These are phyloP conservation scores for Agrochola lota DNA, from an alignment of 2,888 invertebrate species.

Conservation along the genomic window DNA sequence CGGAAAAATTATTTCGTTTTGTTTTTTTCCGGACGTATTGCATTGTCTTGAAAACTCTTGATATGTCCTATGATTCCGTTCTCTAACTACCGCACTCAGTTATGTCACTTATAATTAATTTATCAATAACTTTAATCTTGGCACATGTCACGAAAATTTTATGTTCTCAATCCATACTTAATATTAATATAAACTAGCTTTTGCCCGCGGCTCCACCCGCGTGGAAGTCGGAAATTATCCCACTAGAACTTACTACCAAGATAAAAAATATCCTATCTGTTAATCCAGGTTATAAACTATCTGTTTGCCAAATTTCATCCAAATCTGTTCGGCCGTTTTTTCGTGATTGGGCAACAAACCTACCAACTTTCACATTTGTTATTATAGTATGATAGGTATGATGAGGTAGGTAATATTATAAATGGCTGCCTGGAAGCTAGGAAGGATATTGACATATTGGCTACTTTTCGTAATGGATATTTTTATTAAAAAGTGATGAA, in stretches of 20 bases:
- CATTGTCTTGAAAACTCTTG: background rate
- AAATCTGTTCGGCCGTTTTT: no score
- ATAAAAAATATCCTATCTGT: background rate
- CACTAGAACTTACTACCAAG: background rate
- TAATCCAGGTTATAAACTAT: background rate
- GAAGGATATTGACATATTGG: background rate
- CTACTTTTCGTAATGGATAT: background rate
- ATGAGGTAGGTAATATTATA: no score
- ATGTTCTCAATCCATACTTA: background rate
- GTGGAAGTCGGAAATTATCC: background rate
- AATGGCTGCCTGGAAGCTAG: background rate
- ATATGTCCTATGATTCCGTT: background rate
- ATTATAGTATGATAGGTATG: no score
- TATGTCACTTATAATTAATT: background rate
- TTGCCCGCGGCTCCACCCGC: background rate
- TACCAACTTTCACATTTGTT: no score
- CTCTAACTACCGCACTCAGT: background rate
- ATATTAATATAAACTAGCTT: background rate
- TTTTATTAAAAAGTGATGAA: background rate
- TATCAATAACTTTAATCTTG: background rate
- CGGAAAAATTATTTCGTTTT: no score
- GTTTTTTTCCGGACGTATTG: background rate
- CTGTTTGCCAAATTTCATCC: background rate
- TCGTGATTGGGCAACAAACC: no score
- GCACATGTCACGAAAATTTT: background rate